Base-by-base conservation (phyloP, 2,113 vertebrate genomes). In the Climacteris rufus region DNA sequence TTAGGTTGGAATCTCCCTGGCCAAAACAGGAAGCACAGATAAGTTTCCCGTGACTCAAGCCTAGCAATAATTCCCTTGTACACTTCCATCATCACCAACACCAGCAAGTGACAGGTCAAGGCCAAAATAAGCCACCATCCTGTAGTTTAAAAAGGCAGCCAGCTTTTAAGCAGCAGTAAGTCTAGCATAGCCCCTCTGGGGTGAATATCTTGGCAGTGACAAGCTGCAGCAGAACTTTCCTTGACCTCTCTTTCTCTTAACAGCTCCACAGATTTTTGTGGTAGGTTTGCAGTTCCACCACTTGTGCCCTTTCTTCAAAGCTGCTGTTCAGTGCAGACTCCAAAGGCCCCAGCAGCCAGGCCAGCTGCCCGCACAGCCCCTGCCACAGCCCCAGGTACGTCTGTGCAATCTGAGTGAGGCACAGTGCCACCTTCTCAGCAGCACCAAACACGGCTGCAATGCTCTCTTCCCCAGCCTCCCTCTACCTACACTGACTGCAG, bases 11-110 rank as follows among this genome's bases (percentile, higher is more conserved):
- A 71, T 75, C 40, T 68, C 44, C 44, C 28, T 3, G 17, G 35
- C 30, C 64, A 83, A 63, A 92, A 59, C 45, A 92, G 68, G 87
- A 93, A 91, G 84, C 60, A 70, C 33, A 74, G 50, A 12, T 20
- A 75, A 70, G 61, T 7, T 79, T 89, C 80, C 80, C 3, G 0
- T 77, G 77, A 87, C 44, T 87, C 80, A 84, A 79, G 47, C 39
- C 50, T 8, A 57, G 75, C 63, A 90, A 30, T 22, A 83, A 83
- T 53, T 88, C 45, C 66, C 15, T 30, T 76, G 47, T 33, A 54
- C 90, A 53, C 37, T 69, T 86, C 76, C 42, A 81, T 24, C 74
- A 88, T 22, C 54, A 49, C 3, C 92, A 83, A 11, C 63, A 89
- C 17, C 64, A 87, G n/a, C 45, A 88, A 65, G 12, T 60, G 57